Evolutionary conservation across 1,140 invertebrate genomes (phyloP).

Genomic region (Macrotrachela quadricornifera): DNA sequence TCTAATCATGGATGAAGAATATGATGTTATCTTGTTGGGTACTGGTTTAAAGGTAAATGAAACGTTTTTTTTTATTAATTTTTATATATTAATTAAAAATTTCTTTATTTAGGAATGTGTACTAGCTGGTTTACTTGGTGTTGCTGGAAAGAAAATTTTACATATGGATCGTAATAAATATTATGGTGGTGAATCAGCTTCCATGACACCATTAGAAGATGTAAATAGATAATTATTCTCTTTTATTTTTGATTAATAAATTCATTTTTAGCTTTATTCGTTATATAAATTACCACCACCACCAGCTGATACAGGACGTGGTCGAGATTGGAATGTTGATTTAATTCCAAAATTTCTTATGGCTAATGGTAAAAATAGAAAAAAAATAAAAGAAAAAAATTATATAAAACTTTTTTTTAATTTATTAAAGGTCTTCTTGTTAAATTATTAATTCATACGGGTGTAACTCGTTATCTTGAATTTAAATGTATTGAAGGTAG

Average conservation of each 20-base stretch:
- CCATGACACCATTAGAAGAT: conserved; percentile 90
- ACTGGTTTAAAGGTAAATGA: conserved; percentile 59
- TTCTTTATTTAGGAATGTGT: conserved; percentile 57
- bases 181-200: conserved; percentile 96
- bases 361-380: conserved; percentile 51
- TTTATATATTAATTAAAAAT: too few species aligned
- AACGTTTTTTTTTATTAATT: too few species aligned
- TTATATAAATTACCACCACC: conserved; percentile 28
- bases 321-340: conserved; percentile 96
- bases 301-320: conserved; percentile 16
- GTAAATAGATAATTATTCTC: conserved; percentile 13
- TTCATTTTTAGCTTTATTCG: conserved; percentile 42
- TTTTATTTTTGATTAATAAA: not conserved
- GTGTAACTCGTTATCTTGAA: conserved; percentile 93
- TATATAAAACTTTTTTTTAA: too few species aligned
- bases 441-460: conserved; percentile 90
- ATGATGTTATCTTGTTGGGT: conserved; percentile 92
- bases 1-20: conserved; percentile 84
- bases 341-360: conserved; percentile 98
- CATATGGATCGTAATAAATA: conserved; percentile 99
- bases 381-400: too few species aligned
- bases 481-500: conserved; percentile 97
- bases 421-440: conserved; percentile 48
- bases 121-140: conserved; percentile 90
- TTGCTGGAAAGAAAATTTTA: conserved; percentile 91